These are phyloP conservation scores for Notarius quadriscutis DNA, from an alignment of 2,113 vertebrate species.

Conservation along the genomic window DNA sequence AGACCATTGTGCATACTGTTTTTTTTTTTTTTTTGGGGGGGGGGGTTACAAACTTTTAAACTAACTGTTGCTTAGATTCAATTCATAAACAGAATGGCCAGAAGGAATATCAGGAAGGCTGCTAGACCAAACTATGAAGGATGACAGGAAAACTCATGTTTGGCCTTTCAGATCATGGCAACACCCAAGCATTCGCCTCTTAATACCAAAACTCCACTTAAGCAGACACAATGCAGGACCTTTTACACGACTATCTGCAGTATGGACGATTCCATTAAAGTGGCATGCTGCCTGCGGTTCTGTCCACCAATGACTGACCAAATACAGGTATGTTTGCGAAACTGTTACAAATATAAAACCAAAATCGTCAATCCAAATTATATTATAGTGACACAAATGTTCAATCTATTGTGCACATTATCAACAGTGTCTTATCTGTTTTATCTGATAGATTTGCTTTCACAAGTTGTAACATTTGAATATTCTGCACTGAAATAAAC, in stretches of 20 bases:
- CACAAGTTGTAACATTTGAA: background rate
- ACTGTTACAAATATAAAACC: background rate
- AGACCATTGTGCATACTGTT: background rate
- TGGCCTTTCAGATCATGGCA: background rate
- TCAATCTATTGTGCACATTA: background rate
- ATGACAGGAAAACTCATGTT: background rate
- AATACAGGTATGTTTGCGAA: background rate
- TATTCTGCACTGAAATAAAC: background rate
- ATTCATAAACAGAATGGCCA: background rate
- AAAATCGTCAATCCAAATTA: background rate
- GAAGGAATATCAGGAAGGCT: background rate
- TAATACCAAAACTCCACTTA: background rate
- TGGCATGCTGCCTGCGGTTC: background rate
- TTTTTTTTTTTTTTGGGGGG: background rate
- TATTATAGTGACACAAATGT: background rate
- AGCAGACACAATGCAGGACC: background rate
- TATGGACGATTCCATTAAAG: background rate
- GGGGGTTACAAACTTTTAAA: background rate
- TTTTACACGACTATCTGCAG: background rate
- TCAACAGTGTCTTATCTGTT: background rate
- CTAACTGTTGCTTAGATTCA: background rate
- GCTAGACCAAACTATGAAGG: background rate
- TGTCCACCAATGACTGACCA: background rate
- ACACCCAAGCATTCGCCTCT: background rate
- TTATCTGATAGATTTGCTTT: background rate